Base-by-base conservation (phyloP, 2,888 invertebrate species). In the Anticlea derivata region DNA sequence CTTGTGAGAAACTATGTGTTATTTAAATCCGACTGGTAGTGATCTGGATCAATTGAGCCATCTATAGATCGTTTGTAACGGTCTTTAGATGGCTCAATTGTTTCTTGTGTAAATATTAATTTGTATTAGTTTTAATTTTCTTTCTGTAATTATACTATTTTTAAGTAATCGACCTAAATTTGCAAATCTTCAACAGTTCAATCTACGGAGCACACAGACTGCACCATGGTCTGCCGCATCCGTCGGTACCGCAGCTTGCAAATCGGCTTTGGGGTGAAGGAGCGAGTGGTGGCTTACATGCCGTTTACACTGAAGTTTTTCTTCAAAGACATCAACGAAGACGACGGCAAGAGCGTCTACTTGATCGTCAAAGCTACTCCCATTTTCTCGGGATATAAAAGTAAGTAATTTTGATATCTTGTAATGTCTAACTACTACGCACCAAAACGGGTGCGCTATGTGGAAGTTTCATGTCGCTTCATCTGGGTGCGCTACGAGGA, bases 371-470 rank as follows among this genome's bases (percentile, higher is more conserved):
- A 94, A 45, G 96, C 96, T 1, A 93, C 93, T 1, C 94, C 94
- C 0, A 92, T 96, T 22, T 91, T 89, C 63, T 94, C 96, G 5
- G 94, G 95, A 7, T 97, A 95, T 75, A 94, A 93, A 92, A 92
- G 97, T 97, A 86, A 83, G 85, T 77, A 7, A n/a, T 23, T 39
- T 13, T 11, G 55, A 20, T 49, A 10, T 10, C 27, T 27, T 4
- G 1, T 2, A n/a, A n/a, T n/a, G n/a, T n/a, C n/a, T n/a, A n/a
- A n/a, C n/a, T n/a, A n/a, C n/a, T n/a, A n/a, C n/a, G n/a, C n/a
- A n/a, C n/a, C n/a, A n/a, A n/a, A n/a, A n/a, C n/a, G n/a, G n/a
- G n/a, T n/a, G n/a, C n/a, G n/a, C n/a, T n/a, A n/a, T n/a, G n/a
- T n/a, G n/a, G n/a, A n/a, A n/a, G n/a, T n/a, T n/a, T n/a, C n/a